These are phyloP conservation scores for Jordanella pulchra DNA, from an alignment of 2,797 vertebrate genomes.

Conservation along the genomic window DNA sequence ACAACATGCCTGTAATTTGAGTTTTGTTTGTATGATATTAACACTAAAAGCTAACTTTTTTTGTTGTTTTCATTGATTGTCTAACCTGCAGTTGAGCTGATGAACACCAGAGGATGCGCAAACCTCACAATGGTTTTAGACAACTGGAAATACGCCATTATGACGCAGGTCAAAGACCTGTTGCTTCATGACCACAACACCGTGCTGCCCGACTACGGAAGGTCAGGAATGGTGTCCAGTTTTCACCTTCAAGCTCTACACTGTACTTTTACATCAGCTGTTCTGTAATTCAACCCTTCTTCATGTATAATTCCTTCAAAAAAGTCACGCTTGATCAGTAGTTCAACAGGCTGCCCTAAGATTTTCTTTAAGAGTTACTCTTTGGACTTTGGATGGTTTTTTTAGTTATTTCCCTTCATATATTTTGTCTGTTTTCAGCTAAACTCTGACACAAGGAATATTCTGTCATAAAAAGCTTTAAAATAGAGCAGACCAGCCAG, in stretches of 20 bases:
- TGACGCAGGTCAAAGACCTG: slow-evolving; percentile 86
- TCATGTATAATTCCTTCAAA: neutral
- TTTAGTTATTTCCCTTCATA: neutral
- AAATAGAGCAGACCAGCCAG: too few species aligned
- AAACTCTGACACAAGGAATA: neutral
- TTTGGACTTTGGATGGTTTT: neutral
- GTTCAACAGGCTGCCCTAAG: neutral
- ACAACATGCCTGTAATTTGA: neutral
- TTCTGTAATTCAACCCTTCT: neutral
- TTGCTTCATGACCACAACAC: slow-evolving; percentile 86
- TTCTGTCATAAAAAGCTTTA: too few species aligned
- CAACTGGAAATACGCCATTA: slow-evolving; percentile 91
- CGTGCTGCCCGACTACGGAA: slow-evolving; percentile 86
- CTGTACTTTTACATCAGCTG: fast-evolving
- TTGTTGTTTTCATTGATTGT: neutral
- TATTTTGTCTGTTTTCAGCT: neutral
- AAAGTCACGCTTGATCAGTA: neutral
- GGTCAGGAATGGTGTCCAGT: slow-evolving; percentile 70
- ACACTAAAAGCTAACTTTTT: neutral
- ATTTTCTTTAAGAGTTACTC: too few species aligned
- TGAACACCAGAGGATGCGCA: slow-evolving; percentile 74
- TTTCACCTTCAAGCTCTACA: fast-evolving
- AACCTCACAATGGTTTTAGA: slow-evolving; percentile 88
- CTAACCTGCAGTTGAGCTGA: slow-evolving; percentile 63
- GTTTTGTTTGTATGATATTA: neutral